Evolutionary conservation across 2,888 invertebrate species (phyloP).

Genomic region (Adela reaumurella): DNA sequence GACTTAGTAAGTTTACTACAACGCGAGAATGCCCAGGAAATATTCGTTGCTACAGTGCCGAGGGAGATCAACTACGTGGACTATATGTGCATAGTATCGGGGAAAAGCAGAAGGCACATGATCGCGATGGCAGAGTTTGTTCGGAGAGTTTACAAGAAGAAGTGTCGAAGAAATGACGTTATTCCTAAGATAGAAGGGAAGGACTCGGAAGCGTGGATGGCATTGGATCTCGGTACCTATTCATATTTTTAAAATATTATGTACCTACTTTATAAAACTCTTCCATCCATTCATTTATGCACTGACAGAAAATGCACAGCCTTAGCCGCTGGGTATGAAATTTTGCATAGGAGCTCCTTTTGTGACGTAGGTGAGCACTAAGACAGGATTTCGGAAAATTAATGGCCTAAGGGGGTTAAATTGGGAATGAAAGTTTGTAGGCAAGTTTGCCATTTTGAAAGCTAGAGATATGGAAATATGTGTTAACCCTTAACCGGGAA

Average conservation of each 20-base stretch:
- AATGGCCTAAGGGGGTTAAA: no score
- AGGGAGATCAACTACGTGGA: slow-evolving; percentile 74
- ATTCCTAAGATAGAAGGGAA: slow-evolving; percentile 77
- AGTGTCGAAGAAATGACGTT: slow-evolving; percentile 57
- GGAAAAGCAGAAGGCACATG: slow-evolving; percentile 71
- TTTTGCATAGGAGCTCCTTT: no score
- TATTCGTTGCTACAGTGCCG: slow-evolving; percentile 79
- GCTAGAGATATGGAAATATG: no score
- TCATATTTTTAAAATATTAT: slow-evolving; percentile 3
- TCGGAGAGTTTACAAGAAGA: slow-evolving; percentile 71
- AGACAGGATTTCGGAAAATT: no score
- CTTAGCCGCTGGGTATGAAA: no score
- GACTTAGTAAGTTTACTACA: slow-evolving; percentile 74
- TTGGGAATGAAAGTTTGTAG: no score
- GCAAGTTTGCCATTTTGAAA: no score
- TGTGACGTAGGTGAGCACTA: no score
- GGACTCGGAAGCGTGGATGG: slow-evolving; percentile 78
- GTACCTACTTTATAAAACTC: neutral
- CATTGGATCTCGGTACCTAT: slow-evolving; percentile 79
- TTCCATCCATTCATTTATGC: neutral
- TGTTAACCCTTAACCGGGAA: no score
- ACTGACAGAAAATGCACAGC: no score
- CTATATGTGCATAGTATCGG: slow-evolving; percentile 78
- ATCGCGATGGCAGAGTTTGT: slow-evolving; percentile 71
- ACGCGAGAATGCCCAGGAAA: slow-evolving; percentile 73